Conservation (phyloP, 2,888 invertebrate genomes). For the Lamellibrachia columna region DNA sequence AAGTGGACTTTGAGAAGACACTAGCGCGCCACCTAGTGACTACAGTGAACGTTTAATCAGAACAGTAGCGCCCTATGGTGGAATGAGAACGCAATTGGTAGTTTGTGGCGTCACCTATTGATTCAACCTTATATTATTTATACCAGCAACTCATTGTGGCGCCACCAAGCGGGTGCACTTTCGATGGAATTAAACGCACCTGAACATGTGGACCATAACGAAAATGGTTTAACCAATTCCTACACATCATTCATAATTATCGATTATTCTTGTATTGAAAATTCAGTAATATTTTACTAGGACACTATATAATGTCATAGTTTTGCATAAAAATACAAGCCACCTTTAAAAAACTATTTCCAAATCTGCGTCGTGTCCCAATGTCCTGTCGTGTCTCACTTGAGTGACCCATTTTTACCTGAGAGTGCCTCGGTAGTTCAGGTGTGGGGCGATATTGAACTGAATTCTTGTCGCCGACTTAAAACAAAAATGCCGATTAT, state of each 20-base stretch:
- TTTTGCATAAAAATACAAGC: not conserved
- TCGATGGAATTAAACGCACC: not conserved
- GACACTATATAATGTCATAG: not conserved
- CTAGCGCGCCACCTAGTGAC: no score
- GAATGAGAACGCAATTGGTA: not conserved
- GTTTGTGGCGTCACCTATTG: not conserved
- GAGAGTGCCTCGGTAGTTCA: slow-evolving; percentile 6
- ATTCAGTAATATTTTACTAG: not conserved
- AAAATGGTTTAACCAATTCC: not conserved
- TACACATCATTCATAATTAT: not conserved
- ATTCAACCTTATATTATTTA: not conserved
- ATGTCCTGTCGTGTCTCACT: not conserved
- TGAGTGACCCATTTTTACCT: not conserved
- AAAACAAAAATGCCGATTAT: slow-evolving; percentile 36
- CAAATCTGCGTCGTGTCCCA: not conserved
- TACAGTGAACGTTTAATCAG: no score
- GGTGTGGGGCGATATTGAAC: not conserved
- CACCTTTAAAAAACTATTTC: not conserved
- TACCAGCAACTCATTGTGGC: not conserved
- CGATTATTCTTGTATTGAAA: not conserved
- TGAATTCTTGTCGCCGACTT: not conserved
- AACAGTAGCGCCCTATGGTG: no score
- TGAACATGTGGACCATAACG: not conserved
- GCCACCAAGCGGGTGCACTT: not conserved
- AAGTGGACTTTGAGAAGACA: no score